Evolutionary conservation across 2,888 invertebrate genomes (phyloP), one percentile per base, ranked within the genome.

Genomic region (Phyllotreta striolata): DNA sequence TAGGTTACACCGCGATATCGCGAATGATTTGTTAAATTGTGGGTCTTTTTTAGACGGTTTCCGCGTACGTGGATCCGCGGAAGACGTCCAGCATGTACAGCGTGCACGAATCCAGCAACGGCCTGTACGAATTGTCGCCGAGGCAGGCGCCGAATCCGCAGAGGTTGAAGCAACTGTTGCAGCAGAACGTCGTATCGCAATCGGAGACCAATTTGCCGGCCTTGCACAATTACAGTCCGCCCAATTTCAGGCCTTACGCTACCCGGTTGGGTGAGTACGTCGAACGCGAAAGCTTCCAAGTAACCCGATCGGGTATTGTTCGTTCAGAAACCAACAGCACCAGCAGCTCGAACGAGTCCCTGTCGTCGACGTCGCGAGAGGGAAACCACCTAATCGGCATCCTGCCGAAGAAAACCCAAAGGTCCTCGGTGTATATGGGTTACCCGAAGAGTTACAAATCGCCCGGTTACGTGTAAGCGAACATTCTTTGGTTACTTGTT

Each of bases 311-410:
- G n/a, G n/a, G n/a, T 52, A 8, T 52, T 13, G 3, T 35, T 38
- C 4, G 73, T 76, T 43, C 65, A 78, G 80, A 80, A 47, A 74
- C 79, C 35, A 82, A 82, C 66, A 81, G 81, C 70, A 91, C 90
- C 12, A 91, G 93, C 81, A 93, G 93, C 83, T 93, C 93, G 13
- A 91, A 90, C 73, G 94, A 95, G 83, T 94, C 94, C 0, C 89
- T 93, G 52, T 90, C 90, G 68, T 90, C 90, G 63, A 83, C 84
- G 73, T 89, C 89, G 37, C 84, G 87, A 77, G 83, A 87, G 76
- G 72, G 85, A 79, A 76, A 73, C 44, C 77, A 76, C 46, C 71
- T 73, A 72, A 77, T 67, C 54, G 74, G 66, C 44, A 55, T 69
- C 64, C 75, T 79, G 64, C 85, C 85, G 54, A 84, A 85, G 73